Evolutionary conservation across 2,888 invertebrate species (phyloP).

Genomic region (Drosophila mercatorum): DNA sequence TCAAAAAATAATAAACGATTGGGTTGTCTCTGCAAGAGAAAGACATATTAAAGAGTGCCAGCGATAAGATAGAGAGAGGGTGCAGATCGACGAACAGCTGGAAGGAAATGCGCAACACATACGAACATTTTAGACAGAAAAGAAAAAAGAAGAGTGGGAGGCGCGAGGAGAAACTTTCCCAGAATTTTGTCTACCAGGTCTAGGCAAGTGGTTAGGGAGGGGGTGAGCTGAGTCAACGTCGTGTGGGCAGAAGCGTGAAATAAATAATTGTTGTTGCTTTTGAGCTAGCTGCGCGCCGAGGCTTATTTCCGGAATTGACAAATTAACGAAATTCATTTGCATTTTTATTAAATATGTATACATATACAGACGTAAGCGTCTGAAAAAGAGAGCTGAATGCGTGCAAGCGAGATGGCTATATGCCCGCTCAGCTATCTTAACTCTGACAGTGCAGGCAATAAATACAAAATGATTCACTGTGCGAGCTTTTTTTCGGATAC

Average conservation of each 20-base stretch:
- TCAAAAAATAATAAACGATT: conserved; percentile 16
- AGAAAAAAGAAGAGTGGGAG: not conserved
- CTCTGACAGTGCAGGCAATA: conserved; percentile 41
- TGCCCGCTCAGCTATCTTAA: conserved; percentile 9
- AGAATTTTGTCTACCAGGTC: conserved; percentile 34
- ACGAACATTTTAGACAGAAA: conserved; percentile 30
- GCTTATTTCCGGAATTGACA: conserved; percentile 71
- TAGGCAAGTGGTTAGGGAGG: not conserved
- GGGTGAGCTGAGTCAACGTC: conserved; percentile 18
- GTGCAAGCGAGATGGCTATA: conserved; percentile 33
- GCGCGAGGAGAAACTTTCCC: conserved; percentile 46
- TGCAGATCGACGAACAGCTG: conserved; percentile 28
- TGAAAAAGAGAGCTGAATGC: conserved; percentile 8
- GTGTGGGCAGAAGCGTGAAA: conserved; percentile 55
- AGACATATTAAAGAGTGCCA: conserved; percentile 9
- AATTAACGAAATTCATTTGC: conserved; percentile 66
- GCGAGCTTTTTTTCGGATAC: conserved; percentile 28
- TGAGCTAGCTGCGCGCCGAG: conserved; percentile 50
- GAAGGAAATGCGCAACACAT: conserved; percentile 18
- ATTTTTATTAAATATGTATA: conserved; percentile 31
- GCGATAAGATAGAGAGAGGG: conserved; percentile 36
- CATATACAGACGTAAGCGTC: not conserved
- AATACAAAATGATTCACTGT: conserved; percentile 55
- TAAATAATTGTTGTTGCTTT: conserved; percentile 30
- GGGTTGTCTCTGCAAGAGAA: conserved; percentile 20